Conservation (phyloP, 2,113 vertebrate species). For the Nothobranchius kuhntae region DNA sequence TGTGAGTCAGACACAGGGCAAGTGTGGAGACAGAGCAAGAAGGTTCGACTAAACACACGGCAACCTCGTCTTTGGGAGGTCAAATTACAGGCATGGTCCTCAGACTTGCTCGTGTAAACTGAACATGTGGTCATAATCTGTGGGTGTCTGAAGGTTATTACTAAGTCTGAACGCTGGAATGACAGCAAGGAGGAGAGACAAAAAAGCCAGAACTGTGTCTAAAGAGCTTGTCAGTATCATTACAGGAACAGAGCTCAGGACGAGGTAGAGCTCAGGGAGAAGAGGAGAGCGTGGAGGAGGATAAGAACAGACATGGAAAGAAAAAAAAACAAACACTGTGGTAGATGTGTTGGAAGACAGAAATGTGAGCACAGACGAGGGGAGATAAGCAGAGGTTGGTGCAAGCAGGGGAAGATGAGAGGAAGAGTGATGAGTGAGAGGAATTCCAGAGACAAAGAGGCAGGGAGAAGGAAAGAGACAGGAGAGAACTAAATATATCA, state of each 20-base stretch:
- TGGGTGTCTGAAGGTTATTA: constrained; percentile 1
- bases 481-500: constrained; percentile 54
- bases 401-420: constrained; percentile 55
- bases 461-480: constrained; percentile 29
- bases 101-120: constrained; percentile 48
- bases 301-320: constrained; percentile 43
- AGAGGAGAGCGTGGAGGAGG: constrained; percentile 33
- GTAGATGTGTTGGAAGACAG: constrained; percentile 56
- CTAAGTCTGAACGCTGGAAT: constrained; percentile 22
- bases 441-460: constrained; percentile 63
- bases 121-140: constrained; percentile 6
- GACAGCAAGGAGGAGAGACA: constrained; percentile 2
- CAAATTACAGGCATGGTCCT: constrained; percentile 43
- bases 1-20: constrained; percentile 46
- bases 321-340: constrained; percentile 61
- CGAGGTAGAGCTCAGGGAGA: constrained; percentile 22
- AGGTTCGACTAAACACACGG: constrained; percentile 36
- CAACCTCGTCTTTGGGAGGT: constrained; percentile 34
- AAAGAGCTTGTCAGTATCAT: constrained; percentile 34
- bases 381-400: constrained; percentile 63
- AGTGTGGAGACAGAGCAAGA: constrained; percentile 1
- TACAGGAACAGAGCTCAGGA: constrained; percentile 27
- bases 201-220: constrained; percentile 36
- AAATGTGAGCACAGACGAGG: constrained; percentile 58
- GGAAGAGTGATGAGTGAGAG: constrained; percentile 61